Conservation (phyloP, 2,797 vertebrate genomes). For the Paedocypris micromegethes region DNA sequence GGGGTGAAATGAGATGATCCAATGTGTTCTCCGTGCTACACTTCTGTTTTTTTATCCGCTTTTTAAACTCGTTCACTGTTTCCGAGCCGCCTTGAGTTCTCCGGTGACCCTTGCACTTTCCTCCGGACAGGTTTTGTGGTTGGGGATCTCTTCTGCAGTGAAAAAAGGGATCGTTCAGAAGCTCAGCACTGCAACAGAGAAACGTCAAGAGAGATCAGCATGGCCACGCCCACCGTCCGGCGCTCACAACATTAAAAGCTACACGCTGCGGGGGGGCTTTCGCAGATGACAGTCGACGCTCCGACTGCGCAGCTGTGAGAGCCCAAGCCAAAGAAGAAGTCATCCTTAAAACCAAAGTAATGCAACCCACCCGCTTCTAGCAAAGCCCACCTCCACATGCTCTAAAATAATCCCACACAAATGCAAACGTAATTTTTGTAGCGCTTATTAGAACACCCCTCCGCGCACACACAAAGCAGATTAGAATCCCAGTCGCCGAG, state of each 20-base stretch:
- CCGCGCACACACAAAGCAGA: slow-evolving; percentile 34
- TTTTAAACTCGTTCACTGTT: slow-evolving; percentile 31
- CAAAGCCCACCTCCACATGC: slow-evolving; percentile 45
- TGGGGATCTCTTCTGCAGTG: slow-evolving; percentile 51
- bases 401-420: slow-evolving; percentile 45
- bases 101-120: slow-evolving; percentile 49
- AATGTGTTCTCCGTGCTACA: slow-evolving; percentile 32
- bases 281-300: slow-evolving; percentile 17
- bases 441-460: slow-evolving; percentile 30
- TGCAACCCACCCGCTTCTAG: slow-evolving; percentile 19
- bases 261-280: slow-evolving; percentile 23
- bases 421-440: slow-evolving; percentile 39
- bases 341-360: slow-evolving; percentile 32
- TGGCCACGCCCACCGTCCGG: neutral
- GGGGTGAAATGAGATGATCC: slow-evolving; percentile 34
- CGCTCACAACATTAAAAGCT: slow-evolving; percentile 11
- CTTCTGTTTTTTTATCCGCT: slow-evolving; percentile 22
- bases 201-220: slow-evolving; percentile 20
- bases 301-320: slow-evolving; percentile 26
- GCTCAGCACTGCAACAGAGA: slow-evolving; percentile 67
- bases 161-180: slow-evolving; percentile 61
- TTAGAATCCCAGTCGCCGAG: slow-evolving; percentile 51
- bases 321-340: slow-evolving; percentile 33
- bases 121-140: slow-evolving; percentile 51
- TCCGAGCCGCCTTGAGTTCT: slow-evolving; percentile 33